Percentiles rank a stretch among this genome's conserved stretches.
Conservation (phyloP, 2,113 vertebrate species). For the Rhea pennata region DNA sequence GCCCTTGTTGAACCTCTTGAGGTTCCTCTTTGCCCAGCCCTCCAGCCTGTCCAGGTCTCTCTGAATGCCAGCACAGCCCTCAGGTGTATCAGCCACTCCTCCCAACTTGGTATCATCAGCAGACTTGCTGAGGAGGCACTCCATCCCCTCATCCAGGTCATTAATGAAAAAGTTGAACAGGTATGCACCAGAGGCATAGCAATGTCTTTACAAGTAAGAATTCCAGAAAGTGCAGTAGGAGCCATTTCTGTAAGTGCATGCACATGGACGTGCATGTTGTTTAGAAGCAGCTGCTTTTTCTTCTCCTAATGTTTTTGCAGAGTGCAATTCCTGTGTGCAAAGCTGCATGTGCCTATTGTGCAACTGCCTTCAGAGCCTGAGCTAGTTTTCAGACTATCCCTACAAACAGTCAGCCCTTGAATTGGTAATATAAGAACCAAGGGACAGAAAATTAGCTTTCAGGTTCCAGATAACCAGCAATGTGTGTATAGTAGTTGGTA, state of each 20-base stretch:
- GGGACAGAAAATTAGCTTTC: not conserved
- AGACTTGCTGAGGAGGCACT: too few species aligned
- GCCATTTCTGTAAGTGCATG: accelerated
- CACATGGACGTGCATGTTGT: accelerated
- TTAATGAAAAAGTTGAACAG: too few species aligned
- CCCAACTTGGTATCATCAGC: too few species aligned
- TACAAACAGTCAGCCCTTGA: not conserved
- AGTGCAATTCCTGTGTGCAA: not conserved
- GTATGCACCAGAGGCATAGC: not conserved
- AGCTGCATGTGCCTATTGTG: not conserved
- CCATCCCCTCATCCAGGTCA: too few species aligned
- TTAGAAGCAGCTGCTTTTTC: not conserved
- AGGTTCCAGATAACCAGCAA: not conserved
- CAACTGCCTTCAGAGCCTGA: not conserved
- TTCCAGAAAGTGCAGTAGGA: not conserved
- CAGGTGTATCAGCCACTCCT: too few species aligned
- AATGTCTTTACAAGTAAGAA: not conserved
- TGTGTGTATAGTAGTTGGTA: not conserved
- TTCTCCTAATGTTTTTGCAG: not conserved
- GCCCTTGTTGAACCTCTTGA: too few species aligned
- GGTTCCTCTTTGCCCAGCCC: too few species aligned
- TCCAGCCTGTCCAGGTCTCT: too few species aligned
- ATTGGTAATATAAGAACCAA: not conserved
- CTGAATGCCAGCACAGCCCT: too few species aligned
- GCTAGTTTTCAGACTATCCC: not conserved